Conservation (phyloP, 2,888 invertebrate species). For the Eueremaeus valkanovi region DNA sequence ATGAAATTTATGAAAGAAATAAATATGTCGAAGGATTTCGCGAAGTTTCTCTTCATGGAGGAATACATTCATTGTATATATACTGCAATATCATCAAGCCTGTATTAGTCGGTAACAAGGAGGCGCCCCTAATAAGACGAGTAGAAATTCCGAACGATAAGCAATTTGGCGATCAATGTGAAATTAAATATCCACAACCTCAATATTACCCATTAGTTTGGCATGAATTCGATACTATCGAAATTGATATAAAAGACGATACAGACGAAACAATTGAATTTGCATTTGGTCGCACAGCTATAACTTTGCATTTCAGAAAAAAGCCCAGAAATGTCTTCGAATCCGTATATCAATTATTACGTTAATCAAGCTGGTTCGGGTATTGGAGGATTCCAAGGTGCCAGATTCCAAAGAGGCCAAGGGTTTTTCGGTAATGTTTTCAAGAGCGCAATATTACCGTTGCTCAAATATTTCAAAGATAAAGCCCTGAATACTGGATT, state of each 20-base stretch:
- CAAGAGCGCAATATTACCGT: background rate
- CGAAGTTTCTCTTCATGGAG: background rate
- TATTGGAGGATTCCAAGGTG: background rate
- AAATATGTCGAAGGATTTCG: background rate
- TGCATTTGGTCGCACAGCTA: background rate
- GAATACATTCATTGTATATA: slow-evolving; percentile 42
- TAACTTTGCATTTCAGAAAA: too few relatives aligned
- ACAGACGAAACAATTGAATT: slow-evolving; percentile 33
- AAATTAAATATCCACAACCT: slow-evolving; percentile 19
- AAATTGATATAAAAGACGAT: slow-evolving; percentile 32
- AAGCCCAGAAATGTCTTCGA: background rate
- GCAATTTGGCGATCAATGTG: background rate
- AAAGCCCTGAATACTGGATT: background rate
- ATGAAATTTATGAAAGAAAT: background rate
- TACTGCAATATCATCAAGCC: slow-evolving; percentile 48
- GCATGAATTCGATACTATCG: slow-evolving; percentile 35
- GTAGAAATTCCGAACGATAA: slow-evolving; percentile 43
- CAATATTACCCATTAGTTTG: slow-evolving; percentile 36
- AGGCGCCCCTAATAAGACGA: slow-evolving; percentile 48
- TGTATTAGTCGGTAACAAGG: slow-evolving; percentile 46
- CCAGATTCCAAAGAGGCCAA: slow-evolving; percentile 3
- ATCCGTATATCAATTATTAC: slow-evolving; percentile 3
- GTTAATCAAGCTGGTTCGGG: slow-evolving; percentile 18
- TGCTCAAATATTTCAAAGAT: background rate
- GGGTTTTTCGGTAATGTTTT: background rate